These are phyloP conservation scores for Epinotia demarniana DNA, from an alignment of 2,888 invertebrate genomes.

Conservation along the genomic window DNA sequence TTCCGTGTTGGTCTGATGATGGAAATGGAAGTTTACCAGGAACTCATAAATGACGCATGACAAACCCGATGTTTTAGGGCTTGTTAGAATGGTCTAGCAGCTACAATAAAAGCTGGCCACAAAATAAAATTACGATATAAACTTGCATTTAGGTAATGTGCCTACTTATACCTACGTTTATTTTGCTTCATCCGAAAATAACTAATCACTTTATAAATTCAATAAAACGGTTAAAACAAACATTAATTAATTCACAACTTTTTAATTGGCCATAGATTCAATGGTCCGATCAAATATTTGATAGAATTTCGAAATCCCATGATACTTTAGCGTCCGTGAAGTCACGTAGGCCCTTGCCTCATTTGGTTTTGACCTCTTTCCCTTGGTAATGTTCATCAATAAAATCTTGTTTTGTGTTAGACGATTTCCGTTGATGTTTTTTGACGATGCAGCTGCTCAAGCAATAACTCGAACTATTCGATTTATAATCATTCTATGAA, in stretches of 20 bases:
- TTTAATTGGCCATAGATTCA: constrained; percentile 29
- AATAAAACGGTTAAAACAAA: not conserved
- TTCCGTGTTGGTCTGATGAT: too few relatives aligned
- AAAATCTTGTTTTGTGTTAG: constrained; percentile 36
- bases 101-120: not conserved
- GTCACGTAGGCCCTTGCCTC: constrained; percentile 36
- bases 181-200: not conserved
- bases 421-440: constrained; percentile 16
- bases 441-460: constrained; percentile 2
- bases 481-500: not conserved
- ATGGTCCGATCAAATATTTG: constrained; percentile 16
- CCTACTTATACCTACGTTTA: too few relatives aligned
- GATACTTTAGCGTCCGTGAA: not conserved
- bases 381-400: constrained; percentile 20
- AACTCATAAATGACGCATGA: too few relatives aligned
- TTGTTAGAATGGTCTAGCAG: too few relatives aligned
- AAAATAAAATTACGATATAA: too few relatives aligned
- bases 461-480: not conserved
- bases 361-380: constrained; percentile 42
- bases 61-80: too few relatives aligned
- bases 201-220: not conserved
- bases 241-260: not conserved
- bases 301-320: constrained; percentile 31
- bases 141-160: too few relatives aligned
- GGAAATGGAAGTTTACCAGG: too few relatives aligned